Evolutionary conservation across 1,140 invertebrate species (phyloP), one percentile per base, ranked within the genome.

Genomic region (Lepidostoma basale): DNA sequence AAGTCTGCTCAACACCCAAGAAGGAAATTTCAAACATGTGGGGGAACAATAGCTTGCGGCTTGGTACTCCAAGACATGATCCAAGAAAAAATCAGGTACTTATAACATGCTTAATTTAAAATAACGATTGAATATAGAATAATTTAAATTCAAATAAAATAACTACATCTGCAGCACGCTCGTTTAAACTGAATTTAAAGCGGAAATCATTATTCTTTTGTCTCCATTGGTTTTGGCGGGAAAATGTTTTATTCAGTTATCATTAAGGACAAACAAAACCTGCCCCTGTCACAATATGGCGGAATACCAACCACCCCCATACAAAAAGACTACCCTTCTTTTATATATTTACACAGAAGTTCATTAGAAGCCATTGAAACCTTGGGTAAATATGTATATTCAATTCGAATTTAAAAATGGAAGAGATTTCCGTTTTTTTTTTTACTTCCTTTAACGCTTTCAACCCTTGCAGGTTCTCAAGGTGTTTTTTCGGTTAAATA

Each of bases 181-280:
- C 52, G n/a, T 33, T 30, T 56, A 9, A 8, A 30, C 20, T 62
- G 22, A 63, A 49, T 63, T 23, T 30, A 47, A 26, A 63, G 14
- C 62, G 62, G 62, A 63, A 30, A 63, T 63, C 62, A 63, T 63
- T 63, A 63, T 14, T 56, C 52, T 20, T 56, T 56, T 56, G 52
- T 56, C 28, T 49, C 10, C 8, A 62, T 63, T 63, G 42, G 30
- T 49, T 47, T 49, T 49, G 47, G 47, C 30, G 12, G 26, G 0
- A 23, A 63, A 49, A 63, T 63, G 62, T 63, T 63, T 63, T 63
- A 63, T 63, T 63, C 62, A 63, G 62, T 63, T 39, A 49, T 49
- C 44, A 47, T 47, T 63, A 62, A n/a, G 40, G 28, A n/a, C 1
- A 42, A n/a, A 63, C 30, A 26, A 22, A 36, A 42, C 33, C 16